phyloP scores from a whole-genome alignment of 2,797 vertebrate genomes.

The Carapus acus region DNA sequence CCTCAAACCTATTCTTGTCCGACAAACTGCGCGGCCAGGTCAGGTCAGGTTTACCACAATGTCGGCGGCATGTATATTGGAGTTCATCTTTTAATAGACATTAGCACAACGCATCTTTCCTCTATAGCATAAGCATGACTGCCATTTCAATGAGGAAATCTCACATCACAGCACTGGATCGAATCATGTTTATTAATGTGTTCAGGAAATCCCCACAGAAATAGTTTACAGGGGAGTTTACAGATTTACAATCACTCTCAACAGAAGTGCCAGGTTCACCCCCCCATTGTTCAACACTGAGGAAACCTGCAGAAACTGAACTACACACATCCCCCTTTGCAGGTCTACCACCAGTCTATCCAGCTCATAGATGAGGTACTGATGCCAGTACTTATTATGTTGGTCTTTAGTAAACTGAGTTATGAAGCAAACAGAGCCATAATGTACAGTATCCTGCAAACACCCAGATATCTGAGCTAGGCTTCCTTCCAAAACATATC shows the following conservation, averaged over 20 bases:
- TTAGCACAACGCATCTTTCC: too few relatives aligned
- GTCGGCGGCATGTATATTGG: too few relatives aligned
- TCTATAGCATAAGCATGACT: too few relatives aligned
- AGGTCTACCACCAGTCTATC: conserved; percentile 42
- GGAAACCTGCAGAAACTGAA: conserved; percentile 45
- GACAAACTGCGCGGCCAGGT: too few relatives aligned
- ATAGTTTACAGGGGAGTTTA: conserved; percentile 67
- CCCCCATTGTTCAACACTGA: conserved; percentile 52
- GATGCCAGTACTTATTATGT: conserved; percentile 28
- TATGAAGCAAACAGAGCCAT: conserved; percentile 35
- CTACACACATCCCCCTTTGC: conserved; percentile 35
- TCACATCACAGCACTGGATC: conserved; percentile 52
- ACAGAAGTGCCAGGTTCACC: conserved; percentile 65
- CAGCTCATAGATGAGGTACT: conserved; percentile 29
- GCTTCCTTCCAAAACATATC: conserved; percentile 33
- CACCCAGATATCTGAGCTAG: conserved; percentile 21
- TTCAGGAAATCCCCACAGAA: conserved; percentile 71
- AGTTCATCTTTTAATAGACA: too few relatives aligned
- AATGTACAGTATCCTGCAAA: conserved; percentile 32
- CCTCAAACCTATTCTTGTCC: too few relatives aligned
- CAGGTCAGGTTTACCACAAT: too few relatives aligned
- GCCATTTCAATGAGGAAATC: not conserved
- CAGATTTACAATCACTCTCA: conserved; percentile 72
- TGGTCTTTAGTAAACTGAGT: conserved; percentile 32
- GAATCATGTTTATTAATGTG: conserved; percentile 74